Evolutionary conservation across 2,113 vertebrate species (phyloP).

Genomic region (Mirounga angustirostris): DNA sequence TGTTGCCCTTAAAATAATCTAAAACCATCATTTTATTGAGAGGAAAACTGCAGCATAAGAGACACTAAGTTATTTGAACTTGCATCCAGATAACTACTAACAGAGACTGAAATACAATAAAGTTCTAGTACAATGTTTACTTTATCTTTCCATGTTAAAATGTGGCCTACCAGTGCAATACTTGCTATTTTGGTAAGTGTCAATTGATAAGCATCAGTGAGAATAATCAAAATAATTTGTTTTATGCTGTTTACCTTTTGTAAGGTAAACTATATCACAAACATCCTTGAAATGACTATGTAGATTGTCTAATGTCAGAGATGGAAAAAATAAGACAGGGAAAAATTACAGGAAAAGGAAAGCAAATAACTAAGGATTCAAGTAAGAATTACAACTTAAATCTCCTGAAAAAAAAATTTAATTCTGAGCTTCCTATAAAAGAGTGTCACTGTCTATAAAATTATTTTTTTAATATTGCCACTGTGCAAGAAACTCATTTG

Average conservation of each 20-base stretch:
- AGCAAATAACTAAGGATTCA: background rate
- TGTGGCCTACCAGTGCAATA: background rate
- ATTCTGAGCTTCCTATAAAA: background rate
- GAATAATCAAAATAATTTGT: background rate
- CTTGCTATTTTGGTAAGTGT: background rate
- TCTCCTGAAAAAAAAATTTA: background rate
- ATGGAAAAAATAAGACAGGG: background rate
- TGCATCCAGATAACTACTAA: background rate
- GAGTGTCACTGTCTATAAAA: background rate
- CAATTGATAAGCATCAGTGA: background rate
- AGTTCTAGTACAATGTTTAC: background rate
- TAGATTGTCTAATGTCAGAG: background rate
- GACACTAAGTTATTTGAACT: background rate
- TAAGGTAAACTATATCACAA: background rate
- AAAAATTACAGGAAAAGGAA: background rate
- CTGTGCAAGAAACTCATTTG: background rate
- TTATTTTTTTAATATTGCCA: background rate
- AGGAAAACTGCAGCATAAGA: background rate
- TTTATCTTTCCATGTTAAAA: background rate
- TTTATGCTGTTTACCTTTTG: background rate
- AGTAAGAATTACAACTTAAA: background rate
- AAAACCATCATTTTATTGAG: background rate
- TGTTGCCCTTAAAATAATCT: background rate
- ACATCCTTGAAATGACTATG: slow-evolving; percentile 4
- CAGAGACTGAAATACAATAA: background rate